Evolutionary conservation across 1,140 invertebrate genomes (phyloP), one percentile per base, ranked within the genome.

Genomic region (Cyclargus thomasi): DNA sequence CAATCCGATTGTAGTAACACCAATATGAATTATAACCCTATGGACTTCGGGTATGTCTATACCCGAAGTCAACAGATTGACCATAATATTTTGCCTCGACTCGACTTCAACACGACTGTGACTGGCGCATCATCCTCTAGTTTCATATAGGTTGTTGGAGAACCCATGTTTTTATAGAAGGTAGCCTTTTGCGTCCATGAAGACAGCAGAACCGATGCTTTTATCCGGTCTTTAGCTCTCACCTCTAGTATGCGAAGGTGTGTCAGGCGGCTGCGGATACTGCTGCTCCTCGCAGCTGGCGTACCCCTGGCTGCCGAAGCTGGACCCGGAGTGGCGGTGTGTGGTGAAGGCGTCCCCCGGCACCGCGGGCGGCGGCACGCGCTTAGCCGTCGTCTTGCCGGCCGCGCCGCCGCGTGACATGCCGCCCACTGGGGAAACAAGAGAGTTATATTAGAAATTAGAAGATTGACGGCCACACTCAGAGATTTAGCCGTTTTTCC

Each of bases 351-450:
- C 89, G 70, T 88, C 93, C 74, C 95, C 95, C 0, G 95, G 95
- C 35, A 96, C 95, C 6, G 95, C 94, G 4, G 95, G 95, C 65
- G 95, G 95, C 53, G 95, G 94, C 79, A 96, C 95, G 91, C 96
- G 95, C 90, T 96, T 96, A 68, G 93, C 94, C 80, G 94, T 95
- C 79, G 94, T 81, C 74, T 90, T 90, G 23, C 93, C 80, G 93
- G 92, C 92, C 94, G 95, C 79, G 93, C 93, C 91, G 68, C 90
- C 88, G 78, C 95, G 94, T 84, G 94, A 95, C 94, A 96, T 95
- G 74, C 95, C 95, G 90, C 94, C 94, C 91, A 95, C 94, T 95
- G 91, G 91, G 10, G 92, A 93, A 53, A 85, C 77, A 73, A 70
- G 68, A 47, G 18, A 7, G 23, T 23, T 23, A 2, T 6, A 23